Evolutionary conservation across 1,140 invertebrate species (phyloP).

Genomic region (Drosophila sechellia): DNA sequence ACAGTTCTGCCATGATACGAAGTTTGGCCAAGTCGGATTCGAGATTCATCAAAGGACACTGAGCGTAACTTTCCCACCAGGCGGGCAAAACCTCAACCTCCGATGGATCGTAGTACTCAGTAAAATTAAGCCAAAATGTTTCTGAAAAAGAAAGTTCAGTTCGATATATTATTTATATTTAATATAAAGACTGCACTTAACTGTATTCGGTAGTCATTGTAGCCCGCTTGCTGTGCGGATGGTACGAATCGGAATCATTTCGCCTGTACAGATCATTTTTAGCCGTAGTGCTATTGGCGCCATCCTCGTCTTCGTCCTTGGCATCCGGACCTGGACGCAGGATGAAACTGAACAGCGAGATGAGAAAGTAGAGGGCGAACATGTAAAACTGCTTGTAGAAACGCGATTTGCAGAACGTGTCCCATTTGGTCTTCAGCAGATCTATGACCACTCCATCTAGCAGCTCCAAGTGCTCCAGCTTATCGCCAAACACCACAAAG

Average conservation of each 20-base stretch:
- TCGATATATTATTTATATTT: no score
- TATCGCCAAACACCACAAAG: constrained; percentile 99
- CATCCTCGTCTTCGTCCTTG: constrained; percentile 71
- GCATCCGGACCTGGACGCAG: constrained; percentile 90
- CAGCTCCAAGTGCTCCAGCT: constrained; percentile 96
- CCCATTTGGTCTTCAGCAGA: constrained; percentile 98
- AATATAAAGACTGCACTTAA: constrained; percentile 12
- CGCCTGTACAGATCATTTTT: constrained; percentile 58
- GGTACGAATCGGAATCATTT: constrained; percentile 1
- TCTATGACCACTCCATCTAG: constrained; percentile 98
- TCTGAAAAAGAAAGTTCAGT: constrained; percentile 32
- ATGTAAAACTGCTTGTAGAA: constrained; percentile 97
- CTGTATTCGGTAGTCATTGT: constrained; percentile 65
- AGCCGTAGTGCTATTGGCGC: constrained; percentile 40
- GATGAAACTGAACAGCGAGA: constrained; percentile 94
- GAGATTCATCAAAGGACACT: constrained; percentile 83
- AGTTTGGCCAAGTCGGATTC: constrained; percentile 84
- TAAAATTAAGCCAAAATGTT: constrained; percentile 83
- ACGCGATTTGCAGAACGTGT: constrained; percentile 97
- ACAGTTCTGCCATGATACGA: constrained; percentile 88
- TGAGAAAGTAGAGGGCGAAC: constrained; percentile 94
- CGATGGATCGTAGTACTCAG: constrained; percentile 77
- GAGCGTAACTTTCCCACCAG: constrained; percentile 83
- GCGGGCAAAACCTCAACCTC: constrained; percentile 69
- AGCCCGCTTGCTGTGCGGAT: constrained; percentile 49